A percentile compares a stretch with the other conserved stretches of the same genome.
Evolutionary conservation across 2,888 invertebrate genomes (phyloP).

Genomic region (Imbricaverruca yamaguchii): DNA sequence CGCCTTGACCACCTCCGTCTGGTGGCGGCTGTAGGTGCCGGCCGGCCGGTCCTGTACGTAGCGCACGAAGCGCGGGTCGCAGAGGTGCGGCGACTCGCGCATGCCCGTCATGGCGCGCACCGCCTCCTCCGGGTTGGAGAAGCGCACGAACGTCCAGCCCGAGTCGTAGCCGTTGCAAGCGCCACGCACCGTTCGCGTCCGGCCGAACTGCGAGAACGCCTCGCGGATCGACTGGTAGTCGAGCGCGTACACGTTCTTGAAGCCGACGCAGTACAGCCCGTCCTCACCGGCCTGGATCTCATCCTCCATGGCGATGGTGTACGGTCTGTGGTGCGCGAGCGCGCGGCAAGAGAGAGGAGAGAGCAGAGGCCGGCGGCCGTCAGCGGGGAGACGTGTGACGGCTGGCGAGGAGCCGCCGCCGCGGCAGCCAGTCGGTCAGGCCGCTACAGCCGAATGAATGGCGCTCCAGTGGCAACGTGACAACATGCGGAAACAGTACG

Average conservation of each 20-base stretch:
- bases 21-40: neutral
- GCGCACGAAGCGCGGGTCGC: neutral
- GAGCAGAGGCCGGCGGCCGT: no score
- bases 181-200: neutral
- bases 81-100: constrained; percentile 4
- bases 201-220: neutral
- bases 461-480: no score
- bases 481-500: no score
- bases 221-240: neutral
- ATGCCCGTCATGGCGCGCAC: constrained; percentile 17
- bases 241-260: neutral
- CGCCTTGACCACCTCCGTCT: neutral
- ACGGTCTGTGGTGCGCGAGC: no score
- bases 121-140: constrained; percentile 19
- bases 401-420: no score
- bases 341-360: no score
- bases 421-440: no score
- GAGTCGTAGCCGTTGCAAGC: neutral
- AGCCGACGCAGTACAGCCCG: constrained; percentile 16
- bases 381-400: no score
- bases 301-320: neutral
- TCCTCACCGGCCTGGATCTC: constrained; percentile 16
- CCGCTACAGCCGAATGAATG: no score
- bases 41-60: neutral
- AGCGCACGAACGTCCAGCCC: constrained; percentile 7